A percentile compares a stretch with the other conserved stretches of the same genome.
Conservation (phyloP, 1,140 invertebrate species). For the Drosophila mayri region DNA sequence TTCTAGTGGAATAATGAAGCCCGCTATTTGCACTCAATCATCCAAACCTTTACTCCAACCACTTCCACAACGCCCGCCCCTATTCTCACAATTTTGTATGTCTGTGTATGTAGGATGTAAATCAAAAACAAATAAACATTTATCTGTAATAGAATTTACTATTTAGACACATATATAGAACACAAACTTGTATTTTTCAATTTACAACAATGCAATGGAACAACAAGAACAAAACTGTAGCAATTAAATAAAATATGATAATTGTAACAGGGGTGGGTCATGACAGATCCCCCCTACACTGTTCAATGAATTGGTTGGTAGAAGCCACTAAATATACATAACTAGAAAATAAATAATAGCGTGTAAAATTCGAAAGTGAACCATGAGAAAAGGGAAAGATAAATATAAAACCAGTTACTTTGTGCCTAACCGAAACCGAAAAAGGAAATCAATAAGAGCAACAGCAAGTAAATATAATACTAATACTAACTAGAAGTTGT, state of each 20-base stretch:
- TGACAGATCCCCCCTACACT: constrained; percentile 44
- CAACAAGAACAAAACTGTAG: constrained; percentile 52
- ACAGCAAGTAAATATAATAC: constrained; percentile 64
- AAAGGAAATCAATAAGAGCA: constrained; percentile 68
- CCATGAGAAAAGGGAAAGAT: constrained; percentile 27
- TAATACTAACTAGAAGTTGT: constrained; percentile 59
- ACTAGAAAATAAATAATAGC: constrained; percentile 70
- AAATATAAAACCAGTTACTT: constrained; percentile 70
- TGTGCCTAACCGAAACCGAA: constrained; percentile 75
- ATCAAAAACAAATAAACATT: constrained; percentile 34
- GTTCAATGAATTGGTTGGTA: constrained; percentile 66
- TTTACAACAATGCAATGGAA: constrained; percentile 31
- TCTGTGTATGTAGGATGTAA: constrained; percentile 51
- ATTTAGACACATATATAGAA: constrained; percentile 41
- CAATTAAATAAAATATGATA: constrained; percentile 57
- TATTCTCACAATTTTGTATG: constrained; percentile 38
- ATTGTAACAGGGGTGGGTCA: constrained; percentile 40
- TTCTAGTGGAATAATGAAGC: not conserved
- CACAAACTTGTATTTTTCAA: constrained; percentile 59
- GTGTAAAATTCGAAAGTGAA: constrained; percentile 53
- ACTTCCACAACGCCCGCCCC: constrained; percentile 4
- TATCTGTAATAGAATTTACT: constrained; percentile 66
- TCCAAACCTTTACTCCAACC: constrained; percentile 15
- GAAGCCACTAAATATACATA: constrained; percentile 65
- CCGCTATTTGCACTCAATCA: not conserved